Evolutionary conservation across 2,113 vertebrate genomes (phyloP).

Genomic region (Condylura cristata): DNA sequence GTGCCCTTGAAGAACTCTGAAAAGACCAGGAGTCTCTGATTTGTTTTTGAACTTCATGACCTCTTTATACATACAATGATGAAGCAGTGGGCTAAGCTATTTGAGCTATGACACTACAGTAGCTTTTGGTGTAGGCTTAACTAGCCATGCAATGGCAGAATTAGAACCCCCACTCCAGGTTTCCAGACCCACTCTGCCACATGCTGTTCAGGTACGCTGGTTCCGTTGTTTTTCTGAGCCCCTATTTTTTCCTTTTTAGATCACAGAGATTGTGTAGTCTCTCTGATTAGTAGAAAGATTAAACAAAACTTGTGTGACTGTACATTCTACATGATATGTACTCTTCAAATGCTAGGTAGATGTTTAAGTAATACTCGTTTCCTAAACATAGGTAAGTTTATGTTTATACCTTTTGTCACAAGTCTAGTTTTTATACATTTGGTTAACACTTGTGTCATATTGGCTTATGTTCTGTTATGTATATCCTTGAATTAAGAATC

Average conservation of each 20-base stretch:
- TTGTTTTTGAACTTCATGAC: neutral
- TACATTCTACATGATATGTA: neutral
- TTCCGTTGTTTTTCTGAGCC: neutral
- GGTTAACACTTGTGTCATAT: neutral
- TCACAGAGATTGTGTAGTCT: neutral
- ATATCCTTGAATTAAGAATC: constrained; percentile 26
- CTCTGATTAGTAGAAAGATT: neutral
- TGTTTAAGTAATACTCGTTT: constrained; percentile 30
- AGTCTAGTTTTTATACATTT: constrained; percentile 29
- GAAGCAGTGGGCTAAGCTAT: neutral
- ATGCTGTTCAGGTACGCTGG: neutral
- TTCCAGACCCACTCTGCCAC: neutral
- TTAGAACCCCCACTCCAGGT: neutral
- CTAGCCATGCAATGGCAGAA: neutral
- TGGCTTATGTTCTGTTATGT: constrained; percentile 23
- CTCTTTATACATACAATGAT: neutral
- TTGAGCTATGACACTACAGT: neutral
- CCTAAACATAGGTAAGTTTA: constrained; percentile 33
- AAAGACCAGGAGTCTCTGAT: neutral
- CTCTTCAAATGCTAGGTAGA: neutral
- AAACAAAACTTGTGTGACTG: neutral
- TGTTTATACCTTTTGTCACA: neutral
- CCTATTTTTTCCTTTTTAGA: neutral
- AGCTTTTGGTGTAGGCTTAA: neutral
- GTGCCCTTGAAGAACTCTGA: neutral